Evolutionary conservation across 2,113 vertebrate genomes (phyloP).

Genomic region (Gila orcuttii): DNA sequence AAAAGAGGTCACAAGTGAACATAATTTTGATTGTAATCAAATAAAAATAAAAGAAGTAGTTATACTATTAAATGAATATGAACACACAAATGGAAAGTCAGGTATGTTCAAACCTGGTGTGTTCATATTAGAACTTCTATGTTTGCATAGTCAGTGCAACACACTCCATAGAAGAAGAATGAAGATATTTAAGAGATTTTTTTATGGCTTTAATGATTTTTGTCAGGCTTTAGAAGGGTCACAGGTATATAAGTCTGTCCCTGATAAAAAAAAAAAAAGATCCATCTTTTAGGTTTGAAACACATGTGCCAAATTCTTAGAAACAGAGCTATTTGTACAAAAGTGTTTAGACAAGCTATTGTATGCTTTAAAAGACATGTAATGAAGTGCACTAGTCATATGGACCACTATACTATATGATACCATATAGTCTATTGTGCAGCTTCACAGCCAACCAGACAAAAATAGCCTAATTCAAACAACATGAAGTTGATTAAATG

Average conservation of each 20-base stretch:
- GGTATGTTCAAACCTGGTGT: not conserved
- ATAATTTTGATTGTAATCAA: not conserved
- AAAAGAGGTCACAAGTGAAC: not conserved
- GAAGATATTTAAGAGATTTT: not conserved
- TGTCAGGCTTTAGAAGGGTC: not conserved
- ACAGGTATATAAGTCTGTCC: not conserved
- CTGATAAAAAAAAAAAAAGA: not conserved
- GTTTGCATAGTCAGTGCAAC: not conserved
- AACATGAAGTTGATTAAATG: not conserved
- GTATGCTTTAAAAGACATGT: not conserved
- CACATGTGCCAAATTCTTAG: no score
- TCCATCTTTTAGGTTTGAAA: not conserved
- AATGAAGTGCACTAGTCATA: not conserved
- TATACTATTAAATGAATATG: not conserved
- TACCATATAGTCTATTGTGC: not conserved
- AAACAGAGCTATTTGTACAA: no score
- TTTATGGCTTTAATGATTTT: not conserved
- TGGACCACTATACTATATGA: not conserved
- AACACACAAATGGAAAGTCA: not conserved
- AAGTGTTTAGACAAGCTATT: not conserved
- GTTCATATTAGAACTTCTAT: not conserved
- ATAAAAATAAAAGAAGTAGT: not conserved
- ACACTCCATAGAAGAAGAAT: not conserved
- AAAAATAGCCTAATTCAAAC: not conserved
- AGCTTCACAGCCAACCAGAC: not conserved